phyloP scores from a whole-genome alignment of 2,888 invertebrate genomes.

The Choristoneura rosaceana region DNA sequence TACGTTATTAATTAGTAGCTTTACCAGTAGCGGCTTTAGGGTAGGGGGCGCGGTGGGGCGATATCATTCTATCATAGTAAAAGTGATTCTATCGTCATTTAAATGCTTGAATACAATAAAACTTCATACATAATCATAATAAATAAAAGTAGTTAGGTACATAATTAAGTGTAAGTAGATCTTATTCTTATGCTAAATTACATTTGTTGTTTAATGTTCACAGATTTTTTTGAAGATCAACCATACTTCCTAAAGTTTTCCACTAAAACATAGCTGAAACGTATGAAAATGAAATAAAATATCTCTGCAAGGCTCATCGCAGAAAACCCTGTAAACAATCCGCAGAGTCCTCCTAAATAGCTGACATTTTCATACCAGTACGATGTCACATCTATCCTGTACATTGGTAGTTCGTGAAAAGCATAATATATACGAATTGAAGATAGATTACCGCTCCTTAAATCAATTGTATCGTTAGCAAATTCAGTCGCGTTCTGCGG shows the following conservation, averaged over 20 bases:
- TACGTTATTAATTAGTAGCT: too few species aligned
- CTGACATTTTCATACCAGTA: constrained; percentile 33
- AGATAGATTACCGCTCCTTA: constrained; percentile 20
- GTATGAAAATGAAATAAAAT: constrained; percentile 32
- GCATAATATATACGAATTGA: constrained; percentile 23
- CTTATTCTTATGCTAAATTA: too few species aligned
- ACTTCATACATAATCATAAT: too few species aligned
- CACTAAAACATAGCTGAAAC: constrained; percentile 26
- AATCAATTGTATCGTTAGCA: constrained; percentile 1
- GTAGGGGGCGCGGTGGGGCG: too few species aligned
- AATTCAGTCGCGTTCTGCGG: not conserved
- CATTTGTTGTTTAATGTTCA: too few species aligned
- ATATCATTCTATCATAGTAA: too few species aligned
- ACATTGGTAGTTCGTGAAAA: constrained; percentile 15
- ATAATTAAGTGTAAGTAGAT: too few species aligned
- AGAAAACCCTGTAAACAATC: constrained; percentile 38
- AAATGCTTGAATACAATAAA: too few species aligned
- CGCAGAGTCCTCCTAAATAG: constrained; percentile 36
- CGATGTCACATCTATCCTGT: constrained; percentile 30
- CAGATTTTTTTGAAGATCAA: constrained; percentile 2
- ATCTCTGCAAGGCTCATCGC: constrained; percentile 38
- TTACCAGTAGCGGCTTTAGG: too few species aligned
- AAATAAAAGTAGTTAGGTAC: too few species aligned
- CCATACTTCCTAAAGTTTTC: constrained; percentile 18
- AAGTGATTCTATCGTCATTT: too few species aligned